A percentile compares a stretch with the other conserved stretches of the same genome.
Conservation (phyloP, 2,888 invertebrate genomes). For the Cactoblastis cactorum region DNA sequence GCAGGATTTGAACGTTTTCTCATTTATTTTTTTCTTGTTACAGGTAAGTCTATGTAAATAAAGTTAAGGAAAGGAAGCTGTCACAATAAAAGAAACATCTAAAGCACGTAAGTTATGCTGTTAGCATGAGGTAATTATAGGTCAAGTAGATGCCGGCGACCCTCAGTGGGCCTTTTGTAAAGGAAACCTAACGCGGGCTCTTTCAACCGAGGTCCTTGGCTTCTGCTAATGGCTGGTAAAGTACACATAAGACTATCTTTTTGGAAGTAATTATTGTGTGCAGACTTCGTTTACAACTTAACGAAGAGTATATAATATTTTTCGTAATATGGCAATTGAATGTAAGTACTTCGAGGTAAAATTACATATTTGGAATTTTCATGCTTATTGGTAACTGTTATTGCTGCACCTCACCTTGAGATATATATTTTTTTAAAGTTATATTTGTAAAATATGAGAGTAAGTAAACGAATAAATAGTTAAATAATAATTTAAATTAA, state of each 20-base stretch:
- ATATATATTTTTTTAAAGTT: too few relatives aligned
- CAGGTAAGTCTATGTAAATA: slow-evolving; percentile 45
- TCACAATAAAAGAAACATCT: slow-evolving; percentile 13
- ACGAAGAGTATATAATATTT: neutral
- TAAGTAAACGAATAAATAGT: too few relatives aligned
- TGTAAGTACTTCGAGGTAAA: neutral
- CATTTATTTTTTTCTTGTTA: slow-evolving; percentile 30
- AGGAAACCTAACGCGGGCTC: slow-evolving; percentile 41
- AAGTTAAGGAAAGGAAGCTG: slow-evolving; percentile 6
- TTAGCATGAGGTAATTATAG: slow-evolving; percentile 59
- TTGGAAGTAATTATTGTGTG: slow-evolving; percentile 6
- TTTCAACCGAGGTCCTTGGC: slow-evolving; percentile 45
- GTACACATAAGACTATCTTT: slow-evolving; percentile 11
- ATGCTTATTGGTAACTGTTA: too few relatives aligned
- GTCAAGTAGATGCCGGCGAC: slow-evolving; percentile 47
- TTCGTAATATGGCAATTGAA: neutral
- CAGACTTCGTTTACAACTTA: neutral
- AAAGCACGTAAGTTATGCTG: slow-evolving; percentile 14
- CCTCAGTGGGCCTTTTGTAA: slow-evolving; percentile 51
- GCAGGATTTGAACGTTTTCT: neutral
- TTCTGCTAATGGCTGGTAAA: slow-evolving; percentile 34
- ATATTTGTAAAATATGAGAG: too few relatives aligned
- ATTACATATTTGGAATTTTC: too few relatives aligned
- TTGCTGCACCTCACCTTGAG: too few relatives aligned
- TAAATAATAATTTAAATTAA: too few relatives aligned